Evolutionary conservation across 2,797 vertebrate species (phyloP).

Genomic region (Phataginus tetradactyla): DNA sequence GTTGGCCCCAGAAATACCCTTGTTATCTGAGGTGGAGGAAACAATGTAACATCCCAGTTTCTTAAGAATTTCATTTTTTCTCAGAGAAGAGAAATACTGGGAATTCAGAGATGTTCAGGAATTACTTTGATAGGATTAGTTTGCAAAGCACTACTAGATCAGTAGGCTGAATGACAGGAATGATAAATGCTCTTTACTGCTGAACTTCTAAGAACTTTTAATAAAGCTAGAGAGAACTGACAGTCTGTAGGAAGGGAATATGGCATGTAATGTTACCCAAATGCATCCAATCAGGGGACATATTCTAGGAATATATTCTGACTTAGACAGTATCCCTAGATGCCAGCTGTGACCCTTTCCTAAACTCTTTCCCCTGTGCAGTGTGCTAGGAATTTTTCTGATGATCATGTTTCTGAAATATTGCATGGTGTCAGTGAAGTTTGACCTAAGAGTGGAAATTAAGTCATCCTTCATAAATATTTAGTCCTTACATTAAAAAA

Average conservation of each 20-base stretch:
- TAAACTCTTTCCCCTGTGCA: neutral
- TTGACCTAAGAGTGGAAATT: neutral
- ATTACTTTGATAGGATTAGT: neutral
- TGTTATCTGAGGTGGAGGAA: neutral
- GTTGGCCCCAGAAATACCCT: neutral
- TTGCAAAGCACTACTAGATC: neutral
- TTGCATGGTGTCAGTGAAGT: slow-evolving; percentile 14
- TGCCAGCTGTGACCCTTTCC: neutral
- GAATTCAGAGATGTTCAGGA: neutral
- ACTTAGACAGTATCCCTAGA: neutral
- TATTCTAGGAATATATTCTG: neutral
- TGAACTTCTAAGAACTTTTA: neutral
- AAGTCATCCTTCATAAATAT: neutral
- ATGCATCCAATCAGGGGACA: neutral
- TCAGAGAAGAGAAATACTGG: neutral
- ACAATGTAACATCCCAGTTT: neutral
- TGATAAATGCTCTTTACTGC: neutral
- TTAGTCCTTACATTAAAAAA: neutral
- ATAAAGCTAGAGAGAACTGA: neutral
- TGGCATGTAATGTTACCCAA: neutral
- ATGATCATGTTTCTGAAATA: neutral
- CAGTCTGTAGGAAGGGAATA: neutral
- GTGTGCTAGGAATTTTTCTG: neutral
- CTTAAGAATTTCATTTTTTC: neutral
- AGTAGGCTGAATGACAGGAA: neutral